Percentiles rank a stretch among this genome's conserved stretches.
phyloP scores from a whole-genome alignment of 2,797 vertebrate species.

The Tenualosa thibaudeaui region DNA sequence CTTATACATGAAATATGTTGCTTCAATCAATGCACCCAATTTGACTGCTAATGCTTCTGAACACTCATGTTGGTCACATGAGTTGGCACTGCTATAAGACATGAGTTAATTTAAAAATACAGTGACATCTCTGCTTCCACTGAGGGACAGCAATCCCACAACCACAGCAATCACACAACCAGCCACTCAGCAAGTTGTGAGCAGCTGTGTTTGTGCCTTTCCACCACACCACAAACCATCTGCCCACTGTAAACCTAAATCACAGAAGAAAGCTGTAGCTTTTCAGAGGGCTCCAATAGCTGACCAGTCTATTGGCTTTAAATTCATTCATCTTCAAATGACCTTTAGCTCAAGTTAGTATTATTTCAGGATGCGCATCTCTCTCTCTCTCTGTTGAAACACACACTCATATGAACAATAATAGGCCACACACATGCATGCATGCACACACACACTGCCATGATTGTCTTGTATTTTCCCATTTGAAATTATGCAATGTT shows the following conservation, averaged over 20 bases:
- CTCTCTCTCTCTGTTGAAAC: slow-evolving; percentile 5
- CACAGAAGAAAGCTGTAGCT: slow-evolving; percentile 3
- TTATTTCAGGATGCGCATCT: background rate
- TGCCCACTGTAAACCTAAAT: slow-evolving; percentile 14
- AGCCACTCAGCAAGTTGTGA: slow-evolving; percentile 4
- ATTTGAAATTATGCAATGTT: background rate
- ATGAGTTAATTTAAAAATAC: background rate
- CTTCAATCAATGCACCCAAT: background rate
- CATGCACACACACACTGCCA: background rate
- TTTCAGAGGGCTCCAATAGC: background rate
- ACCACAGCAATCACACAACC: slow-evolving; percentile 16
- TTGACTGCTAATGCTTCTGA: background rate
- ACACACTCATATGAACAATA: background rate
- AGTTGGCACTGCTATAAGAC: background rate
- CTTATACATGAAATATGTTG: background rate
- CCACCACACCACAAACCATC: slow-evolving; percentile 18
- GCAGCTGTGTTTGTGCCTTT: slow-evolving; percentile 18
- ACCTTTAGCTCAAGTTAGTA: background rate
- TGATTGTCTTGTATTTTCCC: slow-evolving; percentile 2
- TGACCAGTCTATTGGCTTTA: background rate
- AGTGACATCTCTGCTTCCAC: background rate
- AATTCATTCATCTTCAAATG: background rate
- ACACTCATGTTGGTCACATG: background rate
- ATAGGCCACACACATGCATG: background rate
- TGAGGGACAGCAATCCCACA: slow-evolving; percentile 1